A percentile compares a stretch with the other conserved stretches of the same genome.
phyloP scores from a whole-genome alignment of 1,140 invertebrate species.

The Ceratina australensis region DNA sequence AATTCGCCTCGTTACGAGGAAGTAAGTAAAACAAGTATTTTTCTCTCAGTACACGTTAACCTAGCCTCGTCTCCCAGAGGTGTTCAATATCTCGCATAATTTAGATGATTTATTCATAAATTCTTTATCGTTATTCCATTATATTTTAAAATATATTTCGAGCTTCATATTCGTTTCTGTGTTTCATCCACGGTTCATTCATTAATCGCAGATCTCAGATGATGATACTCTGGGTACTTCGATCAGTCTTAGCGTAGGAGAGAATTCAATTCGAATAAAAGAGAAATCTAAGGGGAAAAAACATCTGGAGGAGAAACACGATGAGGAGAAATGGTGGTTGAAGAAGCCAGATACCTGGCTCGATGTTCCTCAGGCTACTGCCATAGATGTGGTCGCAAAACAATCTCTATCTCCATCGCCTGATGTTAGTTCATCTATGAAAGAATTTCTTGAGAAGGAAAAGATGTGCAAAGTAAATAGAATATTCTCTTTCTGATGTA shows the following conservation, averaged over 20 bases:
- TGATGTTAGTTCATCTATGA: slow-evolving; percentile 72
- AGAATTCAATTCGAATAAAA: slow-evolving; percentile 68
- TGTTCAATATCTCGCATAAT: neutral
- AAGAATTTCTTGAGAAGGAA: slow-evolving; percentile 75
- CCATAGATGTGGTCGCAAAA: slow-evolving; percentile 43
- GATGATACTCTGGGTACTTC: slow-evolving; percentile 69
- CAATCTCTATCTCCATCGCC: slow-evolving; percentile 59
- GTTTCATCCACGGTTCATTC: neutral
- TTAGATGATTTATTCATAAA: neutral
- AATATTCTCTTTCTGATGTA: too few relatives aligned
- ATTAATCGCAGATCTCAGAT: slow-evolving; percentile 60
- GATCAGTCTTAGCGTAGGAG: slow-evolving; percentile 68
- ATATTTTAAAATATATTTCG: neutral
- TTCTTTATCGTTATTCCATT: neutral
- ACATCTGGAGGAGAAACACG: slow-evolving; percentile 36
- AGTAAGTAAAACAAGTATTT: slow-evolving; percentile 47
- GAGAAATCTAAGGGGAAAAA: slow-evolving; percentile 62
- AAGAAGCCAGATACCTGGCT: slow-evolving; percentile 66
- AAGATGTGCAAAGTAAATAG: slow-evolving; percentile 73
- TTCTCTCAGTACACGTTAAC: neutral
- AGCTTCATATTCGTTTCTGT: neutral
- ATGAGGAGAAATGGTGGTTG: slow-evolving; percentile 70
- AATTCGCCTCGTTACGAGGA: slow-evolving; percentile 58
- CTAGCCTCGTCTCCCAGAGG: neutral
- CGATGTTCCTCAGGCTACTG: slow-evolving; percentile 52